Conservation (phyloP, 2,797 vertebrate genomes). For the Trematomus bernacchii region DNA sequence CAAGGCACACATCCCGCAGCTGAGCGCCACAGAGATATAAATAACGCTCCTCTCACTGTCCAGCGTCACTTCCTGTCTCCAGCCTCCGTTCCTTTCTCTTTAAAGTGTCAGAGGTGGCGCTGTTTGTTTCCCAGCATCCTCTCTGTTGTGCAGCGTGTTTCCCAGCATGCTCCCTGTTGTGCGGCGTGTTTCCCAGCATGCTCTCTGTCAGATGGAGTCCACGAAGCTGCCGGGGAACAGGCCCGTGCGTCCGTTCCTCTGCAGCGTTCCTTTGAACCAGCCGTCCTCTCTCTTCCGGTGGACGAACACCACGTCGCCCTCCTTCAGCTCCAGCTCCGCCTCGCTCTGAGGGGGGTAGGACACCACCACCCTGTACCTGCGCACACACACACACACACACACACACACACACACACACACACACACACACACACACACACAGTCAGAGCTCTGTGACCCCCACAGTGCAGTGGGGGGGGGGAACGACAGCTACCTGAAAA, state of each 20-base stretch:
- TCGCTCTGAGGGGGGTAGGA: slow-evolving; percentile 99
- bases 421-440: no score
- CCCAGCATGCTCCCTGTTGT: slow-evolving; percentile 40
- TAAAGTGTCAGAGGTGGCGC: no score
- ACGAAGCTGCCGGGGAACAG: slow-evolving; percentile 99
- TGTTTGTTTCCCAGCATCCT: no score
- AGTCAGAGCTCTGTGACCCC: no score
- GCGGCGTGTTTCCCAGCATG: no score
- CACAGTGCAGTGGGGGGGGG: no score
- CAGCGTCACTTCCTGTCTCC: no score
- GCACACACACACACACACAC: background rate
- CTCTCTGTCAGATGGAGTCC: slow-evolving; percentile 89
- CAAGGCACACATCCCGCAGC: slow-evolving; percentile 94
- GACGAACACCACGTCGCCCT: slow-evolving; percentile 98
- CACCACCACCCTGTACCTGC: slow-evolving; percentile 97
- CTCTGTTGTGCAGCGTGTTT: slow-evolving; percentile 40
- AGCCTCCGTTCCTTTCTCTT: no score
- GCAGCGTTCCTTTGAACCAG: slow-evolving; percentile 99
- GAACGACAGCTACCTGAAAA: no score
- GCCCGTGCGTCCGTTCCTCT: slow-evolving; percentile 96
- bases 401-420: no score
- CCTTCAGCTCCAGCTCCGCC: slow-evolving; percentile 98
- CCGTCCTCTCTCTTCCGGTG: slow-evolving; percentile 98
- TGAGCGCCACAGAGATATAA: slow-evolving; percentile 84
- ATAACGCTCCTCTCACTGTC: slow-evolving; percentile 58